Evolutionary conservation across 2,888 invertebrate species (phyloP).

Genomic region (Aphrophora alni): DNA sequence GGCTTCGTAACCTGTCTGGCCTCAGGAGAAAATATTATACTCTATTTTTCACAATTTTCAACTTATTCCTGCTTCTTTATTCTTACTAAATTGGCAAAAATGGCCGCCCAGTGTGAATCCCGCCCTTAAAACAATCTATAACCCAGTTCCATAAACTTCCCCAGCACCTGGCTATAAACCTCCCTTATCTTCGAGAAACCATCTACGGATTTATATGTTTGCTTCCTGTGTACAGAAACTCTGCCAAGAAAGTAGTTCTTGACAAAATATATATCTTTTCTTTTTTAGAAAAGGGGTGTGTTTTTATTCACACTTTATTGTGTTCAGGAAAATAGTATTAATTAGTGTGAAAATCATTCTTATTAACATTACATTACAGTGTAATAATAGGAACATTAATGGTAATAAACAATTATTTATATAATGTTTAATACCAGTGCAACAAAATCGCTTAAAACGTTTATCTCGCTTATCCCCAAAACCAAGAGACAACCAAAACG

Average conservation of each 20-base stretch:
- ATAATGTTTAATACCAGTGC: too few relatives aligned
- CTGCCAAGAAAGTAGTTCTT: background rate
- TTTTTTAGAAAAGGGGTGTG: background rate
- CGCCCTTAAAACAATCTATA: slow-evolving; percentile 6
- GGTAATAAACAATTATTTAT: too few relatives aligned
- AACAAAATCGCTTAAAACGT: too few relatives aligned
- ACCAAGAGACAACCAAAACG: too few relatives aligned
- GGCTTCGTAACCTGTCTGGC: background rate
- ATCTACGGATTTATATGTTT: slow-evolving; percentile 2
- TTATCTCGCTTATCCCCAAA: too few relatives aligned
- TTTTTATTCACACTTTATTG: too few relatives aligned
- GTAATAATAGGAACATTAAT: too few relatives aligned
- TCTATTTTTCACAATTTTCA: background rate
- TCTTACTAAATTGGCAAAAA: slow-evolving; percentile 6
- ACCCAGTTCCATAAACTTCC: slow-evolving; percentile 2
- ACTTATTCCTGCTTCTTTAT: background rate
- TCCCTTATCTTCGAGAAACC: slow-evolving; percentile 1
- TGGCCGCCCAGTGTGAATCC: background rate
- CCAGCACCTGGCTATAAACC: slow-evolving; percentile 3
- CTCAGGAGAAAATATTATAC: background rate
- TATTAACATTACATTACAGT: too few relatives aligned
- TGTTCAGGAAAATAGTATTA: too few relatives aligned
- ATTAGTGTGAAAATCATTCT: too few relatives aligned
- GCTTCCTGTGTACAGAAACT: background rate
- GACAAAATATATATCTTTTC: background rate